These are phyloP conservation scores for Tricholauxania praeusta DNA, from an alignment of 2,888 invertebrate species.

Conservation along the genomic window DNA sequence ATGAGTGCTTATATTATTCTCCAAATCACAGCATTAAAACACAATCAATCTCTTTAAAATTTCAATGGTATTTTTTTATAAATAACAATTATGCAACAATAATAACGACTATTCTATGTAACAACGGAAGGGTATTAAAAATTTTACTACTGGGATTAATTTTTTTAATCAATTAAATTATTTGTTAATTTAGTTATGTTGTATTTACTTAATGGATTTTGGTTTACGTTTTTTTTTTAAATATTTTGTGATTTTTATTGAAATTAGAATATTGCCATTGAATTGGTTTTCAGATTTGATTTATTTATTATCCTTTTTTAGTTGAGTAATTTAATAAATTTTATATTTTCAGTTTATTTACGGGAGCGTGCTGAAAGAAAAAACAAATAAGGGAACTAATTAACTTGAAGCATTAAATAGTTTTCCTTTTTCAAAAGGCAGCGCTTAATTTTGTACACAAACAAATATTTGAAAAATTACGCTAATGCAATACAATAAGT, in stretches of 20 bases:
- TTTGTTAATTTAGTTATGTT: slow-evolving; percentile 25
- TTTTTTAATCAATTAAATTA: slow-evolving; percentile 31
- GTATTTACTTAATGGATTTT: slow-evolving; percentile 19
- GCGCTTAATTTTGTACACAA: slow-evolving; percentile 18
- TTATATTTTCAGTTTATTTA: slow-evolving; percentile 20
- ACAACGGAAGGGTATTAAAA: slow-evolving; percentile 1
- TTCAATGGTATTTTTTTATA: background rate
- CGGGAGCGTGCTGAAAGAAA: slow-evolving; percentile 29
- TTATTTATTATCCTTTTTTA: slow-evolving; percentile 23
- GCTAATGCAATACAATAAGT: background rate
- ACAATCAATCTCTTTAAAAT: background rate
- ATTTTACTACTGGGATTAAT: background rate
- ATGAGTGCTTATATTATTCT: slow-evolving; percentile 5
- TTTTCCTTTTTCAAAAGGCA: slow-evolving; percentile 19
- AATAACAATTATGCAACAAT: slow-evolving; percentile 12
- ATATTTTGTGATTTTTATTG: slow-evolving; percentile 9
- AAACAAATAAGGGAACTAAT: slow-evolving; percentile 9
- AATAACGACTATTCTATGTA: background rate
- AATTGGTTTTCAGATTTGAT: background rate
- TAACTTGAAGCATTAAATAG: slow-evolving; percentile 13
- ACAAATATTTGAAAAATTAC: slow-evolving; percentile 8
- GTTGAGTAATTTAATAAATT: slow-evolving; percentile 26
- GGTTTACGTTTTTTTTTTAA: slow-evolving; percentile 12
- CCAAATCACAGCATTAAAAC: slow-evolving; percentile 23
- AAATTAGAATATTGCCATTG: background rate